phyloP scores from a whole-genome alignment of 2,113 vertebrate species.

The Saguinus imperator region DNA sequence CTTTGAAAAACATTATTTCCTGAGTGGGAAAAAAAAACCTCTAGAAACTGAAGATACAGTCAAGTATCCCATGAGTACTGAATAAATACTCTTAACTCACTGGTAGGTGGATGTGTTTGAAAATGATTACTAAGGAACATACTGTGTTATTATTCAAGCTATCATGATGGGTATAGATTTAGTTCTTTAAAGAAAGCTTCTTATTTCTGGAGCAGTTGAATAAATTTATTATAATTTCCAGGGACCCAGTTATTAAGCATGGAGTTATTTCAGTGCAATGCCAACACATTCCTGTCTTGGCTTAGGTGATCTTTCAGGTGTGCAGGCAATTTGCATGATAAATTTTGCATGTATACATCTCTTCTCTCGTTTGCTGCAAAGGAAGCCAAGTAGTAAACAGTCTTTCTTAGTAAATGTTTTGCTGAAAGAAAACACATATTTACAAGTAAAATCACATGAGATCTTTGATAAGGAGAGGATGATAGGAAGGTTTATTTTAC shows the following conservation, averaged over 20 bases:
- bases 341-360: background rate
- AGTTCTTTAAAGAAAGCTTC: slow-evolving; percentile 49
- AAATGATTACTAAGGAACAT: slow-evolving; percentile 67
- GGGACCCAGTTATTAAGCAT: background rate
- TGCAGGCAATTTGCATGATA: slow-evolving; percentile 29
- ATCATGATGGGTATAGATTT: slow-evolving; percentile 54
- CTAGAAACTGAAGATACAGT: background rate
- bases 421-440: slow-evolving; percentile 41
- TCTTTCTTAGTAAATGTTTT: background rate
- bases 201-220: slow-evolving; percentile 43
- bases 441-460: background rate
- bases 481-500: background rate
- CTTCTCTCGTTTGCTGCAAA: slow-evolving; percentile 13
- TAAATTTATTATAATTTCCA: slow-evolving; percentile 54
- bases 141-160: slow-evolving; percentile 37
- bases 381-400: slow-evolving; percentile 42
- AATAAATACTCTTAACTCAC: slow-evolving; percentile 52
- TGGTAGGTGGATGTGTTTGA: slow-evolving; percentile 53
- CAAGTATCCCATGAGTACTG: background rate
- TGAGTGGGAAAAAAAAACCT: background rate
- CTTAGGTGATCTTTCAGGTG: slow-evolving; percentile 44
- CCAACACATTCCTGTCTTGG: background rate
- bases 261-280: slow-evolving; percentile 32
- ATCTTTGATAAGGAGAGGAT: background rate
- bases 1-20: slow-evolving; percentile 29